phyloP scores from a whole-genome alignment of 2,113 vertebrate genomes.

The Pteropus alecto region DNA sequence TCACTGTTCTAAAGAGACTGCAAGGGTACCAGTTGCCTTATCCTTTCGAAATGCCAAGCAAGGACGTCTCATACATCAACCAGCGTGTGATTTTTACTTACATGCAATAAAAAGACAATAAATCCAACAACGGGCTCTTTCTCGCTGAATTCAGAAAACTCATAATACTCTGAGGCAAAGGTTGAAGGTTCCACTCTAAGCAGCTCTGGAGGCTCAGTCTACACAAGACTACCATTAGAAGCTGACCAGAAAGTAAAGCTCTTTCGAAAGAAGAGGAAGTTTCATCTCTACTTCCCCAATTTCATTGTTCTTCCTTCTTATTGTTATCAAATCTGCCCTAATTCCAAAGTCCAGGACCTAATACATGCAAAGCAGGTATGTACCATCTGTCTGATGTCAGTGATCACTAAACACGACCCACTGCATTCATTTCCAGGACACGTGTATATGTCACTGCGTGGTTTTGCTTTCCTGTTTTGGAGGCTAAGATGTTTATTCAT shows the following conservation, averaged over 20 bases:
- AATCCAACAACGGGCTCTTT: conserved; percentile 34
- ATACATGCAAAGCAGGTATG: background rate
- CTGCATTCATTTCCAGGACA: background rate
- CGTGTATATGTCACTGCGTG: accelerated
- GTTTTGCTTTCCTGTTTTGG: background rate
- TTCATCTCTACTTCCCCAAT: conserved; percentile 67
- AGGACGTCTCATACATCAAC: background rate
- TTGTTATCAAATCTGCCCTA: background rate
- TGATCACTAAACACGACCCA: background rate
- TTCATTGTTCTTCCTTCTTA: conserved; percentile 48
- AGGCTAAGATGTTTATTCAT: background rate
- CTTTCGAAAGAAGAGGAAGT: conserved; percentile 64
- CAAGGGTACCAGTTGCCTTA: background rate
- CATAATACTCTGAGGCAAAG: background rate
- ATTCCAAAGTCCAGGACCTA: background rate
- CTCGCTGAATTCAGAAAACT: conserved; percentile 40
- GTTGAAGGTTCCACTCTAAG: background rate
- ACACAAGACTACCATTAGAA: background rate
- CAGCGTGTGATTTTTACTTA: conserved; percentile 59
- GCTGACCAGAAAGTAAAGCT: background rate
- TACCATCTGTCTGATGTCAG: background rate
- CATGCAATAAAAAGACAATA: background rate
- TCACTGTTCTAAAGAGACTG: background rate
- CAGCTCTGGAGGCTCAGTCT: background rate
- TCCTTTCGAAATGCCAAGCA: background rate